Evolutionary conservation across 2,888 invertebrate species (phyloP), one percentile per base, ranked within the genome.

Genomic region (Cremastinae sp.): DNA sequence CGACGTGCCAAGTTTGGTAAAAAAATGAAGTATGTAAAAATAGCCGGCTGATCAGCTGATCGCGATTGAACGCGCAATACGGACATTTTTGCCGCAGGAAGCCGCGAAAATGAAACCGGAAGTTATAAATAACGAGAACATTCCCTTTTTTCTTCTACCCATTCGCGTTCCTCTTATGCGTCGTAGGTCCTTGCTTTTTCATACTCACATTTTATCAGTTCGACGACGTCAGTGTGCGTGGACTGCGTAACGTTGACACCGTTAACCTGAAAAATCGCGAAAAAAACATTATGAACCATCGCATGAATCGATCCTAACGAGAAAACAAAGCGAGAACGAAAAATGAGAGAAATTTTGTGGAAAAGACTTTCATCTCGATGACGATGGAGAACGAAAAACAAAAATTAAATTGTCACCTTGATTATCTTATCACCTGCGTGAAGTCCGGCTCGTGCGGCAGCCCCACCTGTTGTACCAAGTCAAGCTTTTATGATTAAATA

Each of bases 221-320:
- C 95, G 86, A 99, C 98, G 83, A 99, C 99, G 89, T 98, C 96
- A 85, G 96, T 95, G 87, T 99, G 98, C 87, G 97, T 97, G 87
- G 96, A 96, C 84, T 94, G 94, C 84, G 95, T 95, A 75, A 99
- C 98, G 85, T 96, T 94, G 80, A 95, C 94, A 78, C 97, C 97
- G 91, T 98, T 98, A 83, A 98, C 97, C 93, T 96, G 90, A 84
- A 84, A 82, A 83, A 78, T 78, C 77, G 64, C 68, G n/a, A n/a
- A 62, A 78, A 8, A 71, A 75, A 58, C 69, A 77, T 5, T 16
- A 28, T 14, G 5, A 7, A 9, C 43, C 9, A 20, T 20, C n/a
- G 41, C 16, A 28, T 43, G 22, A 45, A 28, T n/a, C n/a, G 35
- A 1, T 8, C 12, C 16, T 12, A 2, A 20, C 4, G 9, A 41